Evolutionary conservation across 2,888 invertebrate species (phyloP), one percentile per base, ranked within the genome.

Genomic region (Itoplectis maculator): DNA sequence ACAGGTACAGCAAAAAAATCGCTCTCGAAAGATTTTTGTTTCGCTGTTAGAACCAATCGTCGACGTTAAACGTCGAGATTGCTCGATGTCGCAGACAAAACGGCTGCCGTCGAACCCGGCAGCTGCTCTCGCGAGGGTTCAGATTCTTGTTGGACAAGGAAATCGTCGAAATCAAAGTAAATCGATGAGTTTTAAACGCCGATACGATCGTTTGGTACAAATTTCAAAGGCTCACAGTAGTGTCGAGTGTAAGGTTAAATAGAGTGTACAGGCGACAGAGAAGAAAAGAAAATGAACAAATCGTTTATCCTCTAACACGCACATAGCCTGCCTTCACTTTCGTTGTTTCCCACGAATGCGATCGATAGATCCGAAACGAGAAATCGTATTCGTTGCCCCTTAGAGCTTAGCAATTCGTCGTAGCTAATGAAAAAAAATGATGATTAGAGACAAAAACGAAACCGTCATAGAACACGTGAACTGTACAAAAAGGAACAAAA

Each of bases 201-300:
- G 76, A 77, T 72, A 72, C 59, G 59, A 81, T 81, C 65, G 68
- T 84, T 81, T 73, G 76, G 83, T 84, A 83, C 83, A 83, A 83
- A 81, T 84, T 79, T 83, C 59, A 65, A 73, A 73, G 65, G 68
- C 81, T 76, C 69, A 68, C 66, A 56, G 61, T 65, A 84, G 37
- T 65, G 35, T 47, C 49, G 66, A 74, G 69, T 56, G 66, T 72
- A 78, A 77, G 69, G 29, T 54, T 69, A 47, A 63, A 18, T 45
- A 68, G 42, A 77, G 47, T 68, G 74, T 74, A 75, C 65, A 72
- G 74, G 15, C 29, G 70, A 68, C 70, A 37, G 18, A 35, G 37
- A 56, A 37, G 29, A 65, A 42, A 47, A 51, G 63, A 35, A 5
- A 68, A 61, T n/a, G 11, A 40, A 65, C 4, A 47, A 68, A 61